Conservation (phyloP, 2,113 vertebrate species). For the Pagrus major region DNA sequence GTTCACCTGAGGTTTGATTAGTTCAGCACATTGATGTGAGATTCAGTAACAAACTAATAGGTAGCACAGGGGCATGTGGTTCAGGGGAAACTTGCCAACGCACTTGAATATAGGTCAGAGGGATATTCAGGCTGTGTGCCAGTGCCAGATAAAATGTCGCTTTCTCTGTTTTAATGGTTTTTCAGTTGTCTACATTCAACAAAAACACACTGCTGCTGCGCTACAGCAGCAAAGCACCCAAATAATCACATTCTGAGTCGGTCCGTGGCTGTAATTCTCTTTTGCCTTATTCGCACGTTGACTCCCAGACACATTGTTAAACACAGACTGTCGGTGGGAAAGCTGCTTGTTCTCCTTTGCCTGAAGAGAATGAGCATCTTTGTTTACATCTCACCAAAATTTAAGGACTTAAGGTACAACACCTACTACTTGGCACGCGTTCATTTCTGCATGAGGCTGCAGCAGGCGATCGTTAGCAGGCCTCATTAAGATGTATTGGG, state of each 20-base stretch:
- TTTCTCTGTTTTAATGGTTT: slow-evolving; percentile 14
- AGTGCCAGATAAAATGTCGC: neutral
- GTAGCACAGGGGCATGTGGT: neutral
- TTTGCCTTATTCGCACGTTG: slow-evolving; percentile 37
- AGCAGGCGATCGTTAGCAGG: neutral
- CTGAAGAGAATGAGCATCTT: slow-evolving; percentile 49
- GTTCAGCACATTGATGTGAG: slow-evolving; percentile 13
- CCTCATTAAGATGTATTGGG: neutral
- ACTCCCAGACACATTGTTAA: slow-evolving; percentile 15
- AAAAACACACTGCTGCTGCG: neutral
- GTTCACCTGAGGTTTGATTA: slow-evolving; percentile 22
- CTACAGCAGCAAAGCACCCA: slow-evolving; percentile 17
- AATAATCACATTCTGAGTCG: slow-evolving; percentile 25
- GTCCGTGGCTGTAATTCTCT: slow-evolving; percentile 26
- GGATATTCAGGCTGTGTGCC: slow-evolving; percentile 11
- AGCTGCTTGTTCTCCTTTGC: slow-evolving; percentile 21
- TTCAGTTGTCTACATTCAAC: slow-evolving; percentile 3
- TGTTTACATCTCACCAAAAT: slow-evolving; percentile 64
- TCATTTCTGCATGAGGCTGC: slow-evolving; percentile 1
- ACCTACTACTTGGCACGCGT: slow-evolving; percentile 34
- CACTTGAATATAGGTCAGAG: neutral
- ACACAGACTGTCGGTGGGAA: slow-evolving; percentile 24
- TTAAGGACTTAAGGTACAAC: slow-evolving; percentile 36
- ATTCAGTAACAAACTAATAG: slow-evolving; percentile 15
- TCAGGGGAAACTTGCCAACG: neutral